Evolutionary conservation across 2,113 vertebrate genomes (phyloP).

Genomic region (Petrocephalus zakoni): DNA sequence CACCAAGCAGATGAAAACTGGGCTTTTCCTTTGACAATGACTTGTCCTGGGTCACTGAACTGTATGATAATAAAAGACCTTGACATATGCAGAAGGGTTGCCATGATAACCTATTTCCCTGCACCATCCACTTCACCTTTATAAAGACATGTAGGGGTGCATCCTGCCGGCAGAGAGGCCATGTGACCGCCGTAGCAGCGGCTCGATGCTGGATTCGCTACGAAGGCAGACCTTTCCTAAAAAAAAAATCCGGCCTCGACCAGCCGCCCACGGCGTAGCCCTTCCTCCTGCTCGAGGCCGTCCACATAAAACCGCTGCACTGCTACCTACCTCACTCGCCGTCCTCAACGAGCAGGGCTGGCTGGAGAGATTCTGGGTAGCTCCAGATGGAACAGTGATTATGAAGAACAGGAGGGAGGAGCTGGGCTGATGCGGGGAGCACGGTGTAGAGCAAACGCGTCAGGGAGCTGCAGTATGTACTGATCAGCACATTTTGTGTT

Average conservation of each 20-base stretch:
- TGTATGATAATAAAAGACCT: neutral
- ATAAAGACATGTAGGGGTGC: neutral
- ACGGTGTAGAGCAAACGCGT: neutral
- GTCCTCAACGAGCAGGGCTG: neutral
- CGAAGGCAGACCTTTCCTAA: neutral
- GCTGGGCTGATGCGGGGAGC: neutral
- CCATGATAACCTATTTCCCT: neutral
- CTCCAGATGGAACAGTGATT: neutral
- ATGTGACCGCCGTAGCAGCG: neutral
- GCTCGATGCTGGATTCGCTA: too few species aligned
- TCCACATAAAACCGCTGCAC: neutral
- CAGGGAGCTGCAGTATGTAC: slow-evolving; percentile 12
- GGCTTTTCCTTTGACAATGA: neutral
- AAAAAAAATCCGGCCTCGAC: neutral
- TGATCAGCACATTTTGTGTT: slow-evolving; percentile 4
- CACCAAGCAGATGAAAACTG: neutral
- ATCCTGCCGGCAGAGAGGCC: neutral
- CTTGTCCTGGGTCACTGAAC: neutral
- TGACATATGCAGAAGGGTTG: neutral
- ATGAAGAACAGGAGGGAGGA: neutral
- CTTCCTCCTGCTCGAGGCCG: neutral
- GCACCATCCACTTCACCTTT: neutral
- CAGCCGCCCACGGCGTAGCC: neutral
- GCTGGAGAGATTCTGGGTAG: neutral
- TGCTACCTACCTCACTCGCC: neutral